Base-by-base conservation (phyloP, 2,888 invertebrate species). In the Periphyllus acericola region DNA sequence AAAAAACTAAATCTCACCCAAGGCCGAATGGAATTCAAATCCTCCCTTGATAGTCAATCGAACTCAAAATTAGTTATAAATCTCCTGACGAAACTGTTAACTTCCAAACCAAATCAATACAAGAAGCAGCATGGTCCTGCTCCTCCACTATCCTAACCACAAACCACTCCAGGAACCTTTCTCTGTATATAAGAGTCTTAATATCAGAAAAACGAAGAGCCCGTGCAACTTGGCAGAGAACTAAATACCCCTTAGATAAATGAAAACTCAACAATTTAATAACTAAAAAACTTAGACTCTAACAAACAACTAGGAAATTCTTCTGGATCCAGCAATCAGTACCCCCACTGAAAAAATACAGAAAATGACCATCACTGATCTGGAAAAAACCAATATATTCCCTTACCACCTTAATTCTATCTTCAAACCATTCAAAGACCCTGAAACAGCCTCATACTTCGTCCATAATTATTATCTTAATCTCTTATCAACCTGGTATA, bases 371-470 rank as follows among this genome's bases (percentile, higher is more conserved):
- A 11, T 72, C 46, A 82, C 17, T 32, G 82, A 82, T 19, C 32
- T 72, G 29, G 84, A 84, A 25, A 84, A 84, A 84, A 75, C 75
- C n/a, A 84, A 60, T 40, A 40, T 66, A 46, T 84, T 75, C 55
- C 36, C 32, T 14, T 71, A 72, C 21, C 76, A 85, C 21, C 78
- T 79, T 8, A 32, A 32, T 3, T 68, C 76, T n/a, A 85, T 46
- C n/a, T 85, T 85, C 66, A 68, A 85, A 79, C 78, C 78, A 0
- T 71, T 78, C 25, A 66, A 46, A 3, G 75, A 60, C 55, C 55
- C 55, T 19, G 55, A 60, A 60, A 60, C 17, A 60, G 55, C 46
- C 46, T 46, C 46, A 46, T 8, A 46, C 11, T 46, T 46, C 46
- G 11, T 46, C 5, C 46, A 46, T 8, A 46, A 46, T 46, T 46